Base-by-base conservation (phyloP, 2,113 vertebrate genomes). In the Thomomys bottae region DNA sequence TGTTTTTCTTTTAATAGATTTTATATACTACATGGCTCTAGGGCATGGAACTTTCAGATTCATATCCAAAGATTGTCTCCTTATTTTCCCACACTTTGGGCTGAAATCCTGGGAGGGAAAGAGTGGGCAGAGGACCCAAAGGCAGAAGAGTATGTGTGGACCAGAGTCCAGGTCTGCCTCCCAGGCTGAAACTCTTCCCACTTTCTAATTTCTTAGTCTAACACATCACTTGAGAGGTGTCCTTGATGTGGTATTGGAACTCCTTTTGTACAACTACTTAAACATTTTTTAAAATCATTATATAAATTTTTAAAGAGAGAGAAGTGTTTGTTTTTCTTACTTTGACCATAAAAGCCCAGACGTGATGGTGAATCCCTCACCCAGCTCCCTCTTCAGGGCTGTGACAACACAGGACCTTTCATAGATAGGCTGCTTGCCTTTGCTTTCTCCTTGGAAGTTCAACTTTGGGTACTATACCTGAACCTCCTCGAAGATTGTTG, bases 401-500 rank as follows among this genome's bases (percentile, higher is more conserved):
- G 4, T 1, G 2, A 40, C 6, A 4, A 63, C 45, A 54, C 26
- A 40, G 49, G 68, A 8, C 24, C 40, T 36, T 12, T 64, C 54
- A 42, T 8, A 21, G 40, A 28, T n/a, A 75, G 70, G 63, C 26
- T 23, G 40, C 71, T n/a, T 57, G 36, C 68, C 73, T 80, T 26
- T 24, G 18, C 61, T 10, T 30, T 38, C 49, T 63, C 4, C 14
- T 11, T 38, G 15, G 28, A 85, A 61, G 49, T 57, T 3, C 71
- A 87, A 87, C 34, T n/a, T 21, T 61, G 15, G 21, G 49, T 12
- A 89, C 64, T 26, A 85, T 98, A 99, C 99, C 99, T 98, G 98
- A 95, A 98, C 98, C 93, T 98, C 99, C 94, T 99, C 99, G 97
- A 99, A 99, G 94, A 99, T 94, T 36, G 98, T 98, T 10, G 98